phyloP scores from a whole-genome alignment of 2,797 vertebrate species.

The Myotis myotis region DNA sequence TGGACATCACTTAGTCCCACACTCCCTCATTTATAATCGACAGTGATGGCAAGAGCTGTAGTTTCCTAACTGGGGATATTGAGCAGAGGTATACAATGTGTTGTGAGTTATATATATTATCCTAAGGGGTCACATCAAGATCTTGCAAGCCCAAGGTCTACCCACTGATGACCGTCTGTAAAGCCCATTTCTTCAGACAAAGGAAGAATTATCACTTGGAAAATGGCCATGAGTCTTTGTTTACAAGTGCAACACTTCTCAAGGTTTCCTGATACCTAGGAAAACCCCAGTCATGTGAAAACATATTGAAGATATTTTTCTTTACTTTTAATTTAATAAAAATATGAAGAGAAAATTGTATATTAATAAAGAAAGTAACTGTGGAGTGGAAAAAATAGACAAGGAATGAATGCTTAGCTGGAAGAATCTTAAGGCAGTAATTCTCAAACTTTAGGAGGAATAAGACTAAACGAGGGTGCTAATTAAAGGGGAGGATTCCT shows the following conservation, averaged over 20 bases:
- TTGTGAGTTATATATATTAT: neutral
- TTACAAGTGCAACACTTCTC: neutral
- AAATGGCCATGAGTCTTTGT: neutral
- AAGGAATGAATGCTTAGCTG: neutral
- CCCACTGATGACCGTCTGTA: neutral
- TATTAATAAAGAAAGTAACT: conserved; percentile 17
- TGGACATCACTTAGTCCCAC: neutral
- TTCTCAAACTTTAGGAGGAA: neutral
- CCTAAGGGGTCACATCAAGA: neutral
- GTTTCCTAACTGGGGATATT: neutral
- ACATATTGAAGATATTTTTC: neutral
- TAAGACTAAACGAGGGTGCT: neutral
- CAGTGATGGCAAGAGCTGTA: neutral
- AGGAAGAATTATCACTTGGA: neutral
- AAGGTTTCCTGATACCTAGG: neutral
- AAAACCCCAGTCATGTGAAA: neutral
- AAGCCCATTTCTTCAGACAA: neutral
- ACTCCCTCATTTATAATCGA: neutral
- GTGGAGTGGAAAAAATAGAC: neutral
- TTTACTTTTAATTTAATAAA: conserved; percentile 9
- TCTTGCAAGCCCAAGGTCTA: neutral
- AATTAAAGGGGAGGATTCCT: neutral
- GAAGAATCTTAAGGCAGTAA: neutral
- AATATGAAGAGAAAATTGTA: neutral
- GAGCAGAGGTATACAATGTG: neutral